phyloP scores from a whole-genome alignment of 2,113 vertebrate genomes.

The Dendropsophus ebraccatus region DNA sequence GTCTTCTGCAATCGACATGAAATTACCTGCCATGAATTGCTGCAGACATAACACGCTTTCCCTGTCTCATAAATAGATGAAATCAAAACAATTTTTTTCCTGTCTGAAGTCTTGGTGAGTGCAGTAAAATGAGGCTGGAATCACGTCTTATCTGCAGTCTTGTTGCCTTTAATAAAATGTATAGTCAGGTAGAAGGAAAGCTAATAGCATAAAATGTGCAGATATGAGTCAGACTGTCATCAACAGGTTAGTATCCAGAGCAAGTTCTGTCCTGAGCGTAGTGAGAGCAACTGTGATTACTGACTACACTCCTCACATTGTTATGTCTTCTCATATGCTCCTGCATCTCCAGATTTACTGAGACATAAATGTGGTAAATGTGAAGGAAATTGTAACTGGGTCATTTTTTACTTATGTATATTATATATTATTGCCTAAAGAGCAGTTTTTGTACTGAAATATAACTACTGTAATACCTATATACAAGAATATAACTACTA shows the following conservation, averaged over 20 bases:
- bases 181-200: not conserved
- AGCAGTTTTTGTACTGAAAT: too few relatives aligned
- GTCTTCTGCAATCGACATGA: not conserved
- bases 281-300: not conserved
- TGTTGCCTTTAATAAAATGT: not conserved
- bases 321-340: not conserved
- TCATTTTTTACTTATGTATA: too few relatives aligned
- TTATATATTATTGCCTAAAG: too few relatives aligned
- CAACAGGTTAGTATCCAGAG: not conserved
- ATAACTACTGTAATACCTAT: too few relatives aligned
- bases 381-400: too few relatives aligned
- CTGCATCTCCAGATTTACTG: not conserved
- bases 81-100: not conserved
- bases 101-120: not conserved
- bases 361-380: too few relatives aligned
- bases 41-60: not conserved
- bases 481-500: too few relatives aligned
- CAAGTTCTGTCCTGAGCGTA: not conserved
- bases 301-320: not conserved
- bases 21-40: not conserved
- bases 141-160: too few relatives aligned
- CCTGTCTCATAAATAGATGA: not conserved
- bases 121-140: not conserved
- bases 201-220: not conserved
- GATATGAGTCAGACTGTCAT: not conserved